Percentiles rank a stretch among this genome's conserved stretches.
These are phyloP conservation scores for Leptogaster cylindrica DNA, from an alignment of 2,888 invertebrate species.

Conservation along the genomic window DNA sequence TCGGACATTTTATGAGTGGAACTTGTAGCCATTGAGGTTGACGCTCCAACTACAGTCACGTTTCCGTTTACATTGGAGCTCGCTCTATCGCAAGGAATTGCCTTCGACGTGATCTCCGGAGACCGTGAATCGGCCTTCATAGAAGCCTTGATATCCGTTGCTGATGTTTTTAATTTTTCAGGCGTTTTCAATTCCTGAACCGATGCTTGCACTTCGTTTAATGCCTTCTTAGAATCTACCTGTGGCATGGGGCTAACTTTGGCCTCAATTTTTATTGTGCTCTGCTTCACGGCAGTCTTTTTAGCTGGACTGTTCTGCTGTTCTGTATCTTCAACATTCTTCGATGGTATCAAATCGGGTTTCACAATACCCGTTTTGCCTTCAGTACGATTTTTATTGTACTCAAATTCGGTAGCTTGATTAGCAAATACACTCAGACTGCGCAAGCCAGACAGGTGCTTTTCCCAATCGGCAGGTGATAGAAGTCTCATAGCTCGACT, in stretches of 20 bases:
- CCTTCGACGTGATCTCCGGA: conserved; percentile 24
- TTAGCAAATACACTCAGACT: conserved; percentile 58
- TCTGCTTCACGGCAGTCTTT: conserved; percentile 45
- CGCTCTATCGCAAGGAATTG: too few relatives aligned
- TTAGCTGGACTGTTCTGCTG: conserved; percentile 25
- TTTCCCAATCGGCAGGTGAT: conserved; percentile 57
- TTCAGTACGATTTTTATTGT: conserved; percentile 57
- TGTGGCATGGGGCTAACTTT: conserved; percentile 49
- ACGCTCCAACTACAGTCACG: neutral
- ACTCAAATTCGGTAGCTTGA: conserved; percentile 60
- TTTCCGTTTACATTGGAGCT: too few relatives aligned
- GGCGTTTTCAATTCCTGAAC: conserved; percentile 46
- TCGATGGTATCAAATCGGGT: conserved; percentile 55
- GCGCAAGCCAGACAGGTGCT: conserved; percentile 58
- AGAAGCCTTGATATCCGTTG: conserved; percentile 29
- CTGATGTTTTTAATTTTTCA: conserved; percentile 35
- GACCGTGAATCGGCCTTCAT: neutral
- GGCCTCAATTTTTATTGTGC: conserved; percentile 49
- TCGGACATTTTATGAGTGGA: conserved; percentile 15
- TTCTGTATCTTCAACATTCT: conserved; percentile 44
- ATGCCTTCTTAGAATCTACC: neutral
- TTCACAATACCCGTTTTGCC: conserved; percentile 55
- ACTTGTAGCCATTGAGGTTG: neutral
- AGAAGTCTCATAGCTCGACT: conserved; percentile 56
- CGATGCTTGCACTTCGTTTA: conserved; percentile 32